A percentile compares a stretch with the other conserved stretches of the same genome.
phyloP scores from a whole-genome alignment of 2,113 vertebrate genomes.

The Limnothrissa miodon region DNA sequence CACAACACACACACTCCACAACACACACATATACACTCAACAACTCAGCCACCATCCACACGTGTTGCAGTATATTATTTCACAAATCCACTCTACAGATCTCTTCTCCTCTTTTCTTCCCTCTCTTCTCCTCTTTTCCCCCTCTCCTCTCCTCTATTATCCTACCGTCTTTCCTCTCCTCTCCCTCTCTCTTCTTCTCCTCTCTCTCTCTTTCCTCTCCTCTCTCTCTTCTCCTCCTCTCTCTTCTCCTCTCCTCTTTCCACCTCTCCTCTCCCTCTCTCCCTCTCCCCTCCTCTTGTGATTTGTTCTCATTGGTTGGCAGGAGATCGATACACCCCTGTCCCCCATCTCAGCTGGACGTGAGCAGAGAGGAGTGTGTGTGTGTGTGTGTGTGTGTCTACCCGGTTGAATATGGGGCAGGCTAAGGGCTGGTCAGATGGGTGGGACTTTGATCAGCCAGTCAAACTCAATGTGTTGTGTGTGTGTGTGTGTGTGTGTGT shows the following conservation, averaged over 20 bases:
- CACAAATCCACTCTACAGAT: no score
- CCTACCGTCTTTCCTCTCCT: neutral
- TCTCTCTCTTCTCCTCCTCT: neutral
- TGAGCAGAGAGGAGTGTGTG: neutral
- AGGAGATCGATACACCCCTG: conserved; percentile 12
- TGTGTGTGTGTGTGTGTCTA: neutral
- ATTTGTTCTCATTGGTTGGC: neutral
- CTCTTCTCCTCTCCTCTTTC: neutral
- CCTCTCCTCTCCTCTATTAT: neutral
- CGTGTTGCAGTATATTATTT: neutral
- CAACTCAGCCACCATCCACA: neutral
- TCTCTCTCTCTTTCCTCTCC: neutral
- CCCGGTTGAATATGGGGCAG: neutral
- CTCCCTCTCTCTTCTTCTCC: neutral
- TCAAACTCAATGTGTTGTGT: neutral
- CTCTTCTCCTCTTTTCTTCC: neutral
- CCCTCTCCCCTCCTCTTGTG: neutral
- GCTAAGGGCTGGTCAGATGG: neutral
- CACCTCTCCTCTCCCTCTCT: neutral
- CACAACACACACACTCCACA: neutral
- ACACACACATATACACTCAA: neutral
- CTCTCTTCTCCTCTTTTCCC: neutral
- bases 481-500: neutral
- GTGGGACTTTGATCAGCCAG: neutral
- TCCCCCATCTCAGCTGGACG: neutral